These are phyloP conservation scores for Monopis laevigella DNA, from an alignment of 2,888 invertebrate species.

Conservation along the genomic window DNA sequence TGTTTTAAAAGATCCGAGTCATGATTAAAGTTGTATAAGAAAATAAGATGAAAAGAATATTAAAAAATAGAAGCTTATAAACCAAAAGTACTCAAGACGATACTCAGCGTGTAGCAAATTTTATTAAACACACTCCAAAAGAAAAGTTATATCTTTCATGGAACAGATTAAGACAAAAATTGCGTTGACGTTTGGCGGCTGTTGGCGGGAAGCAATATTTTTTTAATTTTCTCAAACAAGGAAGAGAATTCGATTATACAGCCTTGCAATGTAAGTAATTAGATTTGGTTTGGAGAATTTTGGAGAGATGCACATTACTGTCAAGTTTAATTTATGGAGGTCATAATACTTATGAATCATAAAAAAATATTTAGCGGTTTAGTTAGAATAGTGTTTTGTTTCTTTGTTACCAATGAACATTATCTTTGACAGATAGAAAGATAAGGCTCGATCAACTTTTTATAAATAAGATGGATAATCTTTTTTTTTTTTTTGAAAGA, in stretches of 20 bases:
- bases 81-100: slow-evolving; percentile 7
- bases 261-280: slow-evolving; percentile 43
- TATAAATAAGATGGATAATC: too few relatives aligned
- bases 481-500: too few relatives aligned
- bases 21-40: slow-evolving; percentile 1
- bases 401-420: too few relatives aligned
- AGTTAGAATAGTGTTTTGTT: too few relatives aligned
- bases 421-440: too few relatives aligned
- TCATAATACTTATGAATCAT: too few relatives aligned
- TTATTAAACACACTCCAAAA: slow-evolving; percentile 8
- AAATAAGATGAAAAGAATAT: slow-evolving; percentile 5
- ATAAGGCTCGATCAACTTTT: too few relatives aligned
- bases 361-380: too few relatives aligned
- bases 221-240: slow-evolving; percentile 62
- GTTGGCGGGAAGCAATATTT: slow-evolving; percentile 41
- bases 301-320: too few relatives aligned
- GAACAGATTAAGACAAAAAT: slow-evolving; percentile 60
- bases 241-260: slow-evolving; percentile 49
- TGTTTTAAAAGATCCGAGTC: too few relatives aligned
- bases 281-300: slow-evolving; percentile 30
- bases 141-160: slow-evolving; percentile 29
- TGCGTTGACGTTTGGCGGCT: slow-evolving; percentile 50
- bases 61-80: slow-evolving; percentile 4
- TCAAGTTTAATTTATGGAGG: too few relatives aligned
- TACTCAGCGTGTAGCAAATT: slow-evolving; percentile 8